Percentiles rank a stretch among this genome's conserved stretches.
These are phyloP conservation scores for Salmo trutta DNA, from an alignment of 2,797 vertebrate species.

Conservation along the genomic window DNA sequence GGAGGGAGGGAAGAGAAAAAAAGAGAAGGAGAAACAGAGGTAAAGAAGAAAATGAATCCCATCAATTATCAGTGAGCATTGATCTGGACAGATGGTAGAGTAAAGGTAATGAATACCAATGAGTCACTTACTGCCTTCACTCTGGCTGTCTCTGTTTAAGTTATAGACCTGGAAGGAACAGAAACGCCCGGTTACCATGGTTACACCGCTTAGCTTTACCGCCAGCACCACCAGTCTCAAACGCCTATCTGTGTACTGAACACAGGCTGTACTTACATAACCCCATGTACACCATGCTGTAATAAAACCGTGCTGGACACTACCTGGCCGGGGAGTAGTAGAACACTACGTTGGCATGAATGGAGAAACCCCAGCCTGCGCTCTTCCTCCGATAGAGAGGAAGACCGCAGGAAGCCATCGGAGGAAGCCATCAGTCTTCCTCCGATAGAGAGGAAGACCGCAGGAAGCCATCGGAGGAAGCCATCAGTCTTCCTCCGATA, in stretches of 20 bases:
- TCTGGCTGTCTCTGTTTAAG: conserved; percentile 93
- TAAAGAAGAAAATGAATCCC: neutral
- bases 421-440: no score
- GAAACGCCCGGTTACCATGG: neutral
- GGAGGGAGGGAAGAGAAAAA: neutral
- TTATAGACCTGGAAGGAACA: conserved; percentile 91
- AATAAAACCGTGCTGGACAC: neutral
- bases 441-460: no score
- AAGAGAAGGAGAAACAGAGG: neutral
- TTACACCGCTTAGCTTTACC: neutral
- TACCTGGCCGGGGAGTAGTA: no score
- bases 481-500: no score
- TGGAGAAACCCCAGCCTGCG: no score
- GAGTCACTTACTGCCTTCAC: conserved; percentile 89
- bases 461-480: no score
- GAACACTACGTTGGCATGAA: no score
- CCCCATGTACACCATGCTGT: neutral
- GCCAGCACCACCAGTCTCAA: neutral
- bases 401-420: no score
- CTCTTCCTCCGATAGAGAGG: no score
- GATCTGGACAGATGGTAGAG: neutral
- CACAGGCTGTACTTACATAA: neutral
- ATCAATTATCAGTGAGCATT: neutral
- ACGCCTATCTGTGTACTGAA: neutral
- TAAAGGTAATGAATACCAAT: neutral